A percentile compares a stretch with the other conserved stretches of the same genome.
These are phyloP conservation scores for Adelognathus sp. DNA, from an alignment of 2,888 invertebrate species.

Conservation along the genomic window DNA sequence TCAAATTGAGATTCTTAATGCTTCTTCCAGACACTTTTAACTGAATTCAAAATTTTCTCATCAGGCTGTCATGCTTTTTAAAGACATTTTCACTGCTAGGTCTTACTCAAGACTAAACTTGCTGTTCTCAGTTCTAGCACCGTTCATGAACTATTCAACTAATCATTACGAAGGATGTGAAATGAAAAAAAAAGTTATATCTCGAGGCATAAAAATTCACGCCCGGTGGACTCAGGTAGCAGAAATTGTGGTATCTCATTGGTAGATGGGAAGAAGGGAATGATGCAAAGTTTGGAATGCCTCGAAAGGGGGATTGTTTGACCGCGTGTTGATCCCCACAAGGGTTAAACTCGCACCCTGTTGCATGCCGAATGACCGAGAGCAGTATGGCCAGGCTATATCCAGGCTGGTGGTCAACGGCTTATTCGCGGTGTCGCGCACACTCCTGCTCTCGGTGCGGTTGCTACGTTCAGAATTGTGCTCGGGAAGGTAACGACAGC, in stretches of 20 bases:
- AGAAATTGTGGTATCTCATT: neutral
- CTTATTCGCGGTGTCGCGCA: conserved; percentile 38
- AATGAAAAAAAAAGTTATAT: too few relatives aligned
- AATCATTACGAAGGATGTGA: too few relatives aligned
- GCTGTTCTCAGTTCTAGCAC: too few relatives aligned
- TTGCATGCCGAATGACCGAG: conserved; percentile 42
- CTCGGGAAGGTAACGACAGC: conserved; percentile 7
- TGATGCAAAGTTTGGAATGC: conserved; percentile 2
- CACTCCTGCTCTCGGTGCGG: conserved; percentile 14
- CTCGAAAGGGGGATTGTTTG: neutral
- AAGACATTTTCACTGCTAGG: too few relatives aligned
- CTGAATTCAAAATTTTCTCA: too few relatives aligned
- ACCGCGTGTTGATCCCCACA: conserved; percentile 34
- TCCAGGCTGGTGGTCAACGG: conserved; percentile 41
- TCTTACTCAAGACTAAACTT: too few relatives aligned
- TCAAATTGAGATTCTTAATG: too few relatives aligned
- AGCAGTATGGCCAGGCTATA: conserved; percentile 14
- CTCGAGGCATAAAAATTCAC: too few relatives aligned
- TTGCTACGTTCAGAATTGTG: conserved; percentile 32
- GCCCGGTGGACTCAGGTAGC: too few relatives aligned
- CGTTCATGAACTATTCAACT: too few relatives aligned
- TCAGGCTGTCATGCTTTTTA: too few relatives aligned
- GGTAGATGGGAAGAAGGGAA: neutral
- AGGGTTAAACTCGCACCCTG: conserved; percentile 42
- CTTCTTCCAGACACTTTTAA: too few relatives aligned